Conservation (phyloP, 2,888 invertebrate genomes). For the Pseudanteris insignis region DNA sequence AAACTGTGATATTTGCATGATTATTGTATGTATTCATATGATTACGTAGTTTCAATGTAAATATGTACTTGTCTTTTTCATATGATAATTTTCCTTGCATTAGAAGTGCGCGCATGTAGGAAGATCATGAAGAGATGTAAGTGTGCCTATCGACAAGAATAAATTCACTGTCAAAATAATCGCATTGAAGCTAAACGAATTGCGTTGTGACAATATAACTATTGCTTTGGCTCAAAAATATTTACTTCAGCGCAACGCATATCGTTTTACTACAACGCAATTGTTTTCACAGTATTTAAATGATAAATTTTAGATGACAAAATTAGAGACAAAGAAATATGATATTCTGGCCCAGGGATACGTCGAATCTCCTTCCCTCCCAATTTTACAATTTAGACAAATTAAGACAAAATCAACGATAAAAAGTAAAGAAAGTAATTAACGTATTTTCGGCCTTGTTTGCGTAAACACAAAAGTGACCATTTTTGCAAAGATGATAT, state of each 20-base stretch:
- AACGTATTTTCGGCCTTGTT: constrained; percentile 44
- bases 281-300: too few relatives aligned
- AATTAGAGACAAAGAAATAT: background rate
- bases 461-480: constrained; percentile 35
- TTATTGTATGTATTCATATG: constrained; percentile 45
- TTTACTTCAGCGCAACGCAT: too few relatives aligned
- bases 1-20: constrained; percentile 60
- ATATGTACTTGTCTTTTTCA: constrained; percentile 44
- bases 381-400: constrained; percentile 25
- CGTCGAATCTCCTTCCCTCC: constrained; percentile 17
- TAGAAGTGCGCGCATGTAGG: constrained; percentile 26
- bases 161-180: too few relatives aligned
- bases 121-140: constrained; percentile 40
- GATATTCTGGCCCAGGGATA: constrained; percentile 21
- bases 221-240: too few relatives aligned
- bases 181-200: too few relatives aligned
- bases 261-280: too few relatives aligned
- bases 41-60: constrained; percentile 51
- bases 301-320: constrained; percentile 26
- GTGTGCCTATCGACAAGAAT: constrained; percentile 41
- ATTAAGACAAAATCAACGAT: constrained; percentile 2
- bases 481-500: constrained; percentile 38
- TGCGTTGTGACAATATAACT: too few relatives aligned
- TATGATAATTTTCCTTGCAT: constrained; percentile 21
- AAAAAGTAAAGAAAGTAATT: constrained; percentile 40